Conservation (phyloP, 2,113 vertebrate genomes). For the Corvus cornix region DNA sequence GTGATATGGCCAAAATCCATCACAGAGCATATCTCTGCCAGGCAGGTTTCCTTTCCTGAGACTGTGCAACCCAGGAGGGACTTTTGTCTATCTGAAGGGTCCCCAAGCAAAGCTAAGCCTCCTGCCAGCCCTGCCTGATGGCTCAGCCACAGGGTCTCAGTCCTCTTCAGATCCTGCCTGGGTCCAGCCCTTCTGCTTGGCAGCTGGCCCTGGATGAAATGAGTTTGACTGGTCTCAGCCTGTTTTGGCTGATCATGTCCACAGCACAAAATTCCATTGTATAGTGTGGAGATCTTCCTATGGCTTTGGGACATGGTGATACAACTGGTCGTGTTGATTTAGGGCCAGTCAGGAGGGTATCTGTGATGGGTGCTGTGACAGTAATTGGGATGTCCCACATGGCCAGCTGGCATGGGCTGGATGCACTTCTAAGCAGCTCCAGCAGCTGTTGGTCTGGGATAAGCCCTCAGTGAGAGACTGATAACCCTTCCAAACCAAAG, state of each 20-base stretch:
- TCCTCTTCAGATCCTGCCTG: background rate
- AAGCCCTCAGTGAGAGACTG: background rate
- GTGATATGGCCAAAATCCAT: background rate
- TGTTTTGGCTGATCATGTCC: background rate
- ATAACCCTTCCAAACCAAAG: background rate
- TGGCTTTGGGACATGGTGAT: background rate
- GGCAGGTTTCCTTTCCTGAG: background rate
- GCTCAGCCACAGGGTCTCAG: fast-evolving
- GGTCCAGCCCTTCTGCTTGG: background rate
- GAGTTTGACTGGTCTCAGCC: background rate
- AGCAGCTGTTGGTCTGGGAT: background rate
- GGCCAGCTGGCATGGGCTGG: background rate
- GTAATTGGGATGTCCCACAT: background rate
- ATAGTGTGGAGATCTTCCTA: background rate
- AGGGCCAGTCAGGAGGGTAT: background rate
- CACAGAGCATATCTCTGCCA: background rate
- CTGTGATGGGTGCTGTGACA: background rate
- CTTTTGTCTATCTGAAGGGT: fast-evolving
- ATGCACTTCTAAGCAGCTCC: background rate
- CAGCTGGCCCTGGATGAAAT: background rate
- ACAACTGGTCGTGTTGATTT: background rate
- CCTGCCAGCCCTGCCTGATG: background rate
- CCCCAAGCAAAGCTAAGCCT: background rate
- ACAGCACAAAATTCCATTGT: background rate
- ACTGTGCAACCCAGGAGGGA: background rate